Evolutionary conservation across 2,113 vertebrate genomes (phyloP), one percentile per base, ranked within the genome.

Genomic region (Protomyctophum bolini): DNA sequence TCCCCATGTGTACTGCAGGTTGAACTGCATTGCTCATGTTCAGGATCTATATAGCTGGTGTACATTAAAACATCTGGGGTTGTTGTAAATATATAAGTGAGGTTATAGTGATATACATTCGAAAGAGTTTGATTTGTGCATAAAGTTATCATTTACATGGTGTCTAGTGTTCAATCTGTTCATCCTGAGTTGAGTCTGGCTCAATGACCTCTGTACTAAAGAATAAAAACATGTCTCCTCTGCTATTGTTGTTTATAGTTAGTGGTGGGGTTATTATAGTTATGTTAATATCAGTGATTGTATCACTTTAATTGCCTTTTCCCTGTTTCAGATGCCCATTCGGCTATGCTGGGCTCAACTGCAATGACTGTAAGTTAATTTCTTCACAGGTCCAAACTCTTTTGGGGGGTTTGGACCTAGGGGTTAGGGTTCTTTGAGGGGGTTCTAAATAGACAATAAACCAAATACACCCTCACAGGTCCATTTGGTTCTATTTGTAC

Each of bases 341-440:
- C 70, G 92, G 92, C 52, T 92, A 91, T 0, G 65, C 83, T 11
- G 93, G 93, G 56, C 91, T 93, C 67, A 94, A 94, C 86, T 94
- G 93, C 78, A 75, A 82, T 10, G 91, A 94, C 72, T 89, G 93
- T 94, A 80, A 92, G 93, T 87, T 21, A 1, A 21, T 21, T 46
- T 47, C 47, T 45, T 8, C 6, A 8, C 0, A 0, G 4, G 57
- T 66, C 21, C 10, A 63, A 2, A 41, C 5, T 11, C 7, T 21
- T 73, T 21, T 21, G n/a, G n/a, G n/a, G n/a, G n/a, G n/a, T n/a
- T n/a, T n/a, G n/a, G n/a, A n/a, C n/a, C n/a, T n/a, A n/a, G n/a
- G n/a, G n/a, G n/a, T n/a, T n/a, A n/a, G n/a, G 21, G 21, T 21
- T 41, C 33, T 41, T 41, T 41, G 33, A 41, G 33, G 33, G 33